Evolutionary conservation across 2,113 vertebrate species (phyloP), one percentile per base, ranked within the genome.

Genomic region (Oncorhynchus clarkii): DNA sequence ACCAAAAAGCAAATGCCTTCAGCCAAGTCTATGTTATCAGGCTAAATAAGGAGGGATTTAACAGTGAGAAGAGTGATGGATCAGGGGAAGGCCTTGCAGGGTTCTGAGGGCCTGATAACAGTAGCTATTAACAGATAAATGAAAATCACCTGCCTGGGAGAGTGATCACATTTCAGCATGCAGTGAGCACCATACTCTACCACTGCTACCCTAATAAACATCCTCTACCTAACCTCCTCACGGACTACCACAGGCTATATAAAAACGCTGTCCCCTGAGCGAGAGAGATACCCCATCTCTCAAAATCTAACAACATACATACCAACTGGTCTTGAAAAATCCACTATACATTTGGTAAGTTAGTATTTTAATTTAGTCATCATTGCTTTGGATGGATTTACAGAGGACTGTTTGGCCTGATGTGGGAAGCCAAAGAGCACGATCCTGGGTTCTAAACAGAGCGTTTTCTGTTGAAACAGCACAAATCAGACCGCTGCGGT

Each of bases 31-130:
- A 66, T 48, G 65, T 71, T 20, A 70, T 74, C 22, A 24, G 48
- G 34, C 59, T 26, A 73, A 75, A 80, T 39, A 48, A 66, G 13
- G 20, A 29, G 13, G 31, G 68, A 66, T 80, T 80, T 71, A 80
- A 71, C 66, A 59, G 31, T 68, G 67, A 34, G 74, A 71, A 70
- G 18, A 65, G 24, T 65, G 67, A 75, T 26, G 54, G 67, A 79
- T 74, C 64, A 57, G 27, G 5, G 49, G 3, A 22, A 48, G 22
- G 9, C 34, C 12, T 13, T 27, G 31, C 39, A 31, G 57, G 26
- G 18, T 24, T 62, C 51, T 49, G 27, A 9, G 7, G 48, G 57
- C 59, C 70, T 31, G 67, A 68, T 68, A 57, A 27, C 16, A 22
- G 66, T 13, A 75, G 27, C 48, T 29, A 24, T 4, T 51, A 2